Evolutionary conservation across 1,140 invertebrate genomes (phyloP).

Genomic region (Globodera rostochiensis): DNA sequence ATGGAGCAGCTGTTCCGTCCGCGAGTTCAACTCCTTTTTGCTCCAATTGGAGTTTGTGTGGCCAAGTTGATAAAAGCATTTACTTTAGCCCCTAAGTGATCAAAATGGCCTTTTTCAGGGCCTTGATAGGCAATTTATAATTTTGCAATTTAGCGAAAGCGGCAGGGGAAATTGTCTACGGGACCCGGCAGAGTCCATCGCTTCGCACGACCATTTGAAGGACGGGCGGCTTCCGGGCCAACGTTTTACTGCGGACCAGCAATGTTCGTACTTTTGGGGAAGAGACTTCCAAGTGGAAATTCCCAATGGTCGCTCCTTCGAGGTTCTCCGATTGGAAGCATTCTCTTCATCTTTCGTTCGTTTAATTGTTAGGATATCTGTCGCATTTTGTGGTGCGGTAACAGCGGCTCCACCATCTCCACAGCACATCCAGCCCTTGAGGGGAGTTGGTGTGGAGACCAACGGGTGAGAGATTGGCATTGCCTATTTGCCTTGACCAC

Average conservation of each 20-base stretch:
- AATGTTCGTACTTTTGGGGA: constrained; percentile 66
- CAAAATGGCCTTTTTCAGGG: background rate
- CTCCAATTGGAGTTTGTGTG: constrained; percentile 61
- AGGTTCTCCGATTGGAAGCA: constrained; percentile 37
- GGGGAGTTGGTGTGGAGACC: constrained; percentile 61
- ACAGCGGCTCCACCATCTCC: constrained; percentile 62
- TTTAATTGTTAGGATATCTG: constrained; percentile 60
- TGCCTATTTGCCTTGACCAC: background rate
- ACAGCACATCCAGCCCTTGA: constrained; percentile 65
- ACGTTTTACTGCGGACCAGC: constrained; percentile 61
- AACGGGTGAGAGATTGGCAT: constrained; percentile 48
- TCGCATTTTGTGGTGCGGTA: constrained; percentile 64
- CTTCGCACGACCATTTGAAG: constrained; percentile 55
- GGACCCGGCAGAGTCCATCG: constrained; percentile 51
- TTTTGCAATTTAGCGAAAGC: constrained; percentile 52
- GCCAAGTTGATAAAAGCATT: background rate
- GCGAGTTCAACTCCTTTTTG: constrained; percentile 65
- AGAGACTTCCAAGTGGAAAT: constrained; percentile 63
- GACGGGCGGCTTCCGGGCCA: constrained; percentile 62
- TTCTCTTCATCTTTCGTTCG: background rate
- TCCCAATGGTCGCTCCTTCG: constrained; percentile 56
- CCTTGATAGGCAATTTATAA: background rate
- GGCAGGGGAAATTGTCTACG: constrained; percentile 63
- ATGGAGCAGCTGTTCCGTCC: constrained; percentile 62
- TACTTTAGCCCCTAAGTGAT: background rate